Evolutionary conservation across 2,113 vertebrate genomes (phyloP).

Genomic region (Etheostoma cragini): DNA sequence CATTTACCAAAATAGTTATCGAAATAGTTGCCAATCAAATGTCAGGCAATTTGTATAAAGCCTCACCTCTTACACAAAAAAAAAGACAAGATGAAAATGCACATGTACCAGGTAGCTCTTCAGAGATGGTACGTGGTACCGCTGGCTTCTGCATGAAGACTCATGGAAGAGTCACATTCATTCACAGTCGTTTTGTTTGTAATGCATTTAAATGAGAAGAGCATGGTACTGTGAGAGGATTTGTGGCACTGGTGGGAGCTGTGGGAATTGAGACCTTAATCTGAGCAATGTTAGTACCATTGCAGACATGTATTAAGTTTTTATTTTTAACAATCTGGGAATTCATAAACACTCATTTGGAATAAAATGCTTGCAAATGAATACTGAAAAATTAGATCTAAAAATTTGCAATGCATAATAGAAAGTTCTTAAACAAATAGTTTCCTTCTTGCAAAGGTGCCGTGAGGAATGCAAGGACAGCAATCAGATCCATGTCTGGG

Average conservation of each 20-base stretch:
- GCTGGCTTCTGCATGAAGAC: not conserved
- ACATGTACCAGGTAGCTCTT: not conserved
- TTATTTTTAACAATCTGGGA: slow-evolving; percentile 5
- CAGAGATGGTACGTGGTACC: too few species aligned
- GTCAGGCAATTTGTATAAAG: not conserved
- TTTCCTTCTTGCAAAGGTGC: slow-evolving; percentile 40
- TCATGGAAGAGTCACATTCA: not conserved
- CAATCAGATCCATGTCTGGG: slow-evolving; percentile 46
- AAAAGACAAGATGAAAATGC: not conserved
- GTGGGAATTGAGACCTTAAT: not conserved
- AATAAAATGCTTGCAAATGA: not conserved
- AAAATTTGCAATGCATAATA: not conserved
- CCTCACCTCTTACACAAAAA: not conserved
- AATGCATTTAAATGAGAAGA: not conserved
- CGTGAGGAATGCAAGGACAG: slow-evolving; percentile 45
- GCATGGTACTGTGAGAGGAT: not conserved
- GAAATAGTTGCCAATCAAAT: not conserved
- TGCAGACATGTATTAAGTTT: not conserved
- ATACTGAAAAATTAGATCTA: not conserved
- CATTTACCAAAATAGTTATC: not conserved
- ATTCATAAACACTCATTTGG: not conserved
- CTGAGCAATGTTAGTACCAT: not conserved
- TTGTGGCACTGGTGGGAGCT: not conserved
- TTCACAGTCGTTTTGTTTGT: too few species aligned
- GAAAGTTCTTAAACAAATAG: not conserved